Conservation (phyloP, 2,888 invertebrate species). For the Drosophila vallismaia region DNA sequence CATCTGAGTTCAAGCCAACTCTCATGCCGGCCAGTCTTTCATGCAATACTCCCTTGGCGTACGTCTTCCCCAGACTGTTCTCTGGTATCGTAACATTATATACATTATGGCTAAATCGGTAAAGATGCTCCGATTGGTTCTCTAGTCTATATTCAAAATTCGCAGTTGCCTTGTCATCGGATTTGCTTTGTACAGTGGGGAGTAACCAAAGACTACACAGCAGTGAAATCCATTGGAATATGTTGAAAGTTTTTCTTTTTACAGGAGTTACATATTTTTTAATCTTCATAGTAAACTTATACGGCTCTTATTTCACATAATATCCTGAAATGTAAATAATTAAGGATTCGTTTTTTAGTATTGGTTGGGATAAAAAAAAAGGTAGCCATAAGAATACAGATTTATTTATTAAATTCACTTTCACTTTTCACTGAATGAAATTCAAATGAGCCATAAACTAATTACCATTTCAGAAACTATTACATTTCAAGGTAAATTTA, state of each 20-base stretch:
- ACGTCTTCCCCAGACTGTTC: conserved; percentile 96
- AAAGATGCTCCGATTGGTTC: conserved; percentile 33
- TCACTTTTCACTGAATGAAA: background rate
- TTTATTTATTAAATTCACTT: background rate
- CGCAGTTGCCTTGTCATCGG: conserved; percentile 24
- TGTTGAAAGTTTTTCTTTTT: conserved; percentile 54
- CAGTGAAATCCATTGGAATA: conserved; percentile 59
- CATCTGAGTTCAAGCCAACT: conserved; percentile 85
- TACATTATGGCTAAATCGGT: conserved; percentile 87
- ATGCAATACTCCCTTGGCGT: conserved; percentile 88
- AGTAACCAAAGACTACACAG: conserved; percentile 54
- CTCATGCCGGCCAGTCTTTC: conserved; percentile 92
- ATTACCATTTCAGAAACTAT: background rate
- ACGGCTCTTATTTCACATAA: conserved; percentile 66
- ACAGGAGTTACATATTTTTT: conserved; percentile 68
- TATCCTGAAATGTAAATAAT: conserved; percentile 51
- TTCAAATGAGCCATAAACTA: background rate
- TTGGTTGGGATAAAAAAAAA: too few species aligned
- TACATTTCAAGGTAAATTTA: background rate
- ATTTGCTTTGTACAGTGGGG: conserved; percentile 49
- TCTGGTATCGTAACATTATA: conserved; percentile 97
- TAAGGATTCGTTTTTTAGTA: background rate
- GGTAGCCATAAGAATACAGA: too few species aligned
- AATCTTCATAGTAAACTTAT: conserved; percentile 75
- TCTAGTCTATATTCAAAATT: conserved; percentile 21